Evolutionary conservation across 2,113 vertebrate species (phyloP).

Genomic region (Saimiri boliviensis): DNA sequence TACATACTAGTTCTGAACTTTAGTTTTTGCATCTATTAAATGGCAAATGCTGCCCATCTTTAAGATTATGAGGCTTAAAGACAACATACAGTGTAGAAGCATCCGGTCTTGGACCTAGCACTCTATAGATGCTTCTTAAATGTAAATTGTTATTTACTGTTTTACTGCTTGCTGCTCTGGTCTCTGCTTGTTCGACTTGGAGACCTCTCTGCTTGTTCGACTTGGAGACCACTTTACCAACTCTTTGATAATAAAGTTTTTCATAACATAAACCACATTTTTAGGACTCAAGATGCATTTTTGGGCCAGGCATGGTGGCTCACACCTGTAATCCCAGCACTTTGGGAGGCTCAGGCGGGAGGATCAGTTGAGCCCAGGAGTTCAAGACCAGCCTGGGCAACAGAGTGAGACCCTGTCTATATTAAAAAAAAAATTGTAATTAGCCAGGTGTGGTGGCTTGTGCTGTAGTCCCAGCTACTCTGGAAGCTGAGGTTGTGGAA

Average conservation of each 20-base stretch:
- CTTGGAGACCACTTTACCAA: neutral
- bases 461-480: too few species aligned
- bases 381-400: too few species aligned
- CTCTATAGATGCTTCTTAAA: neutral
- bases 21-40: neutral
- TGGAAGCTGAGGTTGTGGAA: too few species aligned
- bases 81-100: neutral
- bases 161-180: neutral
- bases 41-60: neutral
- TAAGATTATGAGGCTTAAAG: neutral
- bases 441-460: too few species aligned
- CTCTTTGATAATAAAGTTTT: conserved; percentile 24
- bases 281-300: conserved; percentile 7
- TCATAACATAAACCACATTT: neutral
- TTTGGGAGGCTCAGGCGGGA: too few species aligned
- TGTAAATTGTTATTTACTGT: neutral
- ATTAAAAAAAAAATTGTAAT: too few species aligned
- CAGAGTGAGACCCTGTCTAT: too few species aligned
- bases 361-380: too few species aligned
- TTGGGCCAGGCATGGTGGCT: too few species aligned
- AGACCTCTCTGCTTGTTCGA: neutral
- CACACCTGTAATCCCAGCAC: too few species aligned
- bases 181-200: neutral
- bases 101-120: neutral
- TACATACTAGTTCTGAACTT: neutral